These are phyloP conservation scores for Felis chaus DNA, from an alignment of 2,113 vertebrate genomes.

Conservation along the genomic window DNA sequence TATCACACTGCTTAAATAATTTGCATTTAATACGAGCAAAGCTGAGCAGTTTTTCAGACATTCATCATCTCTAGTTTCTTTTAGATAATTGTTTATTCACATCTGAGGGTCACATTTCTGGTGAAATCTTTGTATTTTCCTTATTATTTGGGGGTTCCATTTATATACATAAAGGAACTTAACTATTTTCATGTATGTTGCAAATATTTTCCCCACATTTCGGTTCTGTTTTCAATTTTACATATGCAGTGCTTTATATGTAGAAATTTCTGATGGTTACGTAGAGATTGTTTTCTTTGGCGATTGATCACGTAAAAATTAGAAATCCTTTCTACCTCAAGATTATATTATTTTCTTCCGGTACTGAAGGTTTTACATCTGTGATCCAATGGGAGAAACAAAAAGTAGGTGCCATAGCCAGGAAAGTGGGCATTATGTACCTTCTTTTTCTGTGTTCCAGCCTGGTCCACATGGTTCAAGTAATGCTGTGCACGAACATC, in stretches of 20 bases:
- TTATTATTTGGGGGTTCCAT: neutral
- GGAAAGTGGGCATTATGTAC: neutral
- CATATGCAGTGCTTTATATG: neutral
- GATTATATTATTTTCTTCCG: neutral
- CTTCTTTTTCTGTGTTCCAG: neutral
- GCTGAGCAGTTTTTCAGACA: neutral
- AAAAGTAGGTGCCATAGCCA: neutral
- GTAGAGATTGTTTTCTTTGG: neutral
- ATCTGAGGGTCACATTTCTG: neutral
- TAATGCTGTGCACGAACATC: neutral
- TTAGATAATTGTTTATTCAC: neutral
- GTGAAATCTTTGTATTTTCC: neutral
- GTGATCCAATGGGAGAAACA: neutral
- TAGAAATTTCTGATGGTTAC: neutral
- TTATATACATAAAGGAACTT: neutral
- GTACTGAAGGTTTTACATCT: neutral
- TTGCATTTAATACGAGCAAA: neutral
- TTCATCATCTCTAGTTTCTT: neutral
- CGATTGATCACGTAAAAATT: neutral
- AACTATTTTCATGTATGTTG: neutral
- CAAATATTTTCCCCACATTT: neutral
- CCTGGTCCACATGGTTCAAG: neutral
- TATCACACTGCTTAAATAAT: neutral
- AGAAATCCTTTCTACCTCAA: neutral
- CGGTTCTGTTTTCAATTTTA: neutral